Percentiles rank a stretch among this genome's conserved stretches.
These are phyloP conservation scores for Ligdia adustata DNA, from an alignment of 2,888 invertebrate species.

Conservation along the genomic window DNA sequence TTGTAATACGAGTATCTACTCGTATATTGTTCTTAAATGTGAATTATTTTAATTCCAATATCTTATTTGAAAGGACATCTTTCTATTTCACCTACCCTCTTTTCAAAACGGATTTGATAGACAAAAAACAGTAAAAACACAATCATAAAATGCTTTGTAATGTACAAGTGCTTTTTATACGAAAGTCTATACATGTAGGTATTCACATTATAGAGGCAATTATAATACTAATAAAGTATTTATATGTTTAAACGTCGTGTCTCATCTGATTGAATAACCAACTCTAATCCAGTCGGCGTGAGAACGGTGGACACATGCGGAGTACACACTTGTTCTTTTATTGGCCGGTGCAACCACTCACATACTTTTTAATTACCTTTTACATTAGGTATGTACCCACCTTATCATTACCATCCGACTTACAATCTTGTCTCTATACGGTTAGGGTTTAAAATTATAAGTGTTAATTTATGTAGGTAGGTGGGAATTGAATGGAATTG, in stretches of 20 bases:
- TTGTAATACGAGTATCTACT: no score
- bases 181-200: no score
- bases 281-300: conserved; percentile 33
- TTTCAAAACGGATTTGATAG: no score
- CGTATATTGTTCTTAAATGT: no score
- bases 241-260: conserved; percentile 8
- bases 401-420: conserved; percentile 15
- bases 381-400: conserved; percentile 32
- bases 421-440: background rate
- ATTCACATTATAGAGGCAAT: no score
- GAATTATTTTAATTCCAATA: no score
- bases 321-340: conserved; percentile 38
- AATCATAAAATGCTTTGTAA: no score
- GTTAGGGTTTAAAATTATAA: conserved; percentile 1
- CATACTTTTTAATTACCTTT: conserved; percentile 40
- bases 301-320: conserved; percentile 39
- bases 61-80: no score
- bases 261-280: conserved; percentile 29
- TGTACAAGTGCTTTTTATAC: no score
- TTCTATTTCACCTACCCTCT: no score
- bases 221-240: no score
- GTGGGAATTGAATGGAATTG: conserved; percentile 18
- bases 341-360: conserved; percentile 33
- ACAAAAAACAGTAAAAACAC: no score
- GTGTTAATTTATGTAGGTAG: conserved; percentile 7